These are phyloP conservation scores for Polydrusus cervinus DNA, from an alignment of 2,888 invertebrate species.

Conservation along the genomic window DNA sequence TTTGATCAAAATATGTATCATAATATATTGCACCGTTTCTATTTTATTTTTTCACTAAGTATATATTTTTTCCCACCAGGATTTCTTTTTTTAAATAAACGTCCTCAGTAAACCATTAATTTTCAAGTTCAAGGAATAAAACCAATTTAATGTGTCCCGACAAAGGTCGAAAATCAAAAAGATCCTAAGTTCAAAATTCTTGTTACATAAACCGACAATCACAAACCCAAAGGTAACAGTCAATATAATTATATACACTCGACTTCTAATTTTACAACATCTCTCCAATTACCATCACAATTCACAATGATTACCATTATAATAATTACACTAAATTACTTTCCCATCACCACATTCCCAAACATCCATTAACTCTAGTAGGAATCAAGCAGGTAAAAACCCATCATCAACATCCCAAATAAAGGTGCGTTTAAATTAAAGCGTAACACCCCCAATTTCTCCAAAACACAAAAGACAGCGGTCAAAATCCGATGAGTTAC, in stretches of 20 bases:
- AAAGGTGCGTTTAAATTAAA: constrained; percentile 42
- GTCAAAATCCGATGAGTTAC: constrained; percentile 52
- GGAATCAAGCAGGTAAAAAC: constrained; percentile 43
- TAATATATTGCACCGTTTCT: too few species aligned
- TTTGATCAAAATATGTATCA: too few species aligned
- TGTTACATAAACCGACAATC: not conserved
- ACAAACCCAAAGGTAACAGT: not conserved
- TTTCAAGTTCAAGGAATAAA: too few species aligned
- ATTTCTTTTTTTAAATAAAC: too few species aligned
- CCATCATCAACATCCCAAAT: constrained; percentile 9
- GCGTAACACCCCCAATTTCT: constrained; percentile 50
- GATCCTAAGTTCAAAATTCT: not conserved
- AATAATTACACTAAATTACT: constrained; percentile 35
- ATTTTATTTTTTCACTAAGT: too few species aligned
- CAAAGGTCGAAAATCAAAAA: not conserved
- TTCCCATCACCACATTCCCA: constrained; percentile 38
- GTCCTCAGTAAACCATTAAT: too few species aligned
- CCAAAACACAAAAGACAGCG: constrained; percentile 45
- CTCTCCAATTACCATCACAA: constrained; percentile 15
- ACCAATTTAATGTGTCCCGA: not conserved
- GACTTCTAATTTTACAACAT: not conserved
- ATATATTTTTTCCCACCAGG: too few species aligned
- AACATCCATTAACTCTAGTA: constrained; percentile 18
- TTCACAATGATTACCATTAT: constrained; percentile 29
- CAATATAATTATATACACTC: not conserved